These are phyloP conservation scores for Eulithis testata DNA, from an alignment of 2,888 invertebrate species.

Conservation along the genomic window DNA sequence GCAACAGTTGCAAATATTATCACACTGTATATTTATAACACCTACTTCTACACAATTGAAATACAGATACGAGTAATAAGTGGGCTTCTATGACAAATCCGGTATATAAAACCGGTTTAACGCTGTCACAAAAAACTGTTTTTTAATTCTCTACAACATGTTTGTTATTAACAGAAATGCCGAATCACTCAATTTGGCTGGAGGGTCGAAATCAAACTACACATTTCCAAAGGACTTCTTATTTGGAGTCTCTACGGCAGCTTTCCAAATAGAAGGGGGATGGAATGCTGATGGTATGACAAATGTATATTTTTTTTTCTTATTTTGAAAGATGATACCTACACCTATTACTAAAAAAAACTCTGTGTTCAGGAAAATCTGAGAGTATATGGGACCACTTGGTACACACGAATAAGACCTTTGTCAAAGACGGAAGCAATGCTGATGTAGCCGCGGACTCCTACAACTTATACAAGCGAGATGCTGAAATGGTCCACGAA, in stretches of 20 bases:
- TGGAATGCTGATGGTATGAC: slow-evolving; percentile 78
- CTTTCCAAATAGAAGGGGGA: slow-evolving; percentile 86
- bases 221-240: slow-evolving; percentile 84
- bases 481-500: slow-evolving; percentile 86
- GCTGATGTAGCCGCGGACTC: slow-evolving; percentile 89
- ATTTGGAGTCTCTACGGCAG: slow-evolving; percentile 86
- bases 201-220: slow-evolving; percentile 70
- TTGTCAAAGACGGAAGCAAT: slow-evolving; percentile 82
- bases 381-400: slow-evolving; percentile 86
- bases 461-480: slow-evolving; percentile 86
- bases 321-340: not conserved
- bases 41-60: too few species aligned
- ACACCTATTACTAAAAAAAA: not conserved
- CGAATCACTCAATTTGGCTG: slow-evolving; percentile 64
- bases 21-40: too few species aligned
- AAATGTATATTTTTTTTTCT: not conserved
- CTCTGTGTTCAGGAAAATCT: slow-evolving; percentile 82
- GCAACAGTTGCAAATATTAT: too few species aligned
- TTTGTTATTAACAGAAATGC: slow-evolving; percentile 56
- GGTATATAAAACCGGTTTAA: slow-evolving; percentile 9
- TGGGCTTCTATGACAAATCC: not conserved
- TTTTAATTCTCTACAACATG: too few species aligned
- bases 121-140: slow-evolving; percentile 8
- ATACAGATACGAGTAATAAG: not conserved
- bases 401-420: slow-evolving; percentile 77